Base-by-base conservation (phyloP, 2,113 vertebrate species). In the Chunga burmeisteri region DNA sequence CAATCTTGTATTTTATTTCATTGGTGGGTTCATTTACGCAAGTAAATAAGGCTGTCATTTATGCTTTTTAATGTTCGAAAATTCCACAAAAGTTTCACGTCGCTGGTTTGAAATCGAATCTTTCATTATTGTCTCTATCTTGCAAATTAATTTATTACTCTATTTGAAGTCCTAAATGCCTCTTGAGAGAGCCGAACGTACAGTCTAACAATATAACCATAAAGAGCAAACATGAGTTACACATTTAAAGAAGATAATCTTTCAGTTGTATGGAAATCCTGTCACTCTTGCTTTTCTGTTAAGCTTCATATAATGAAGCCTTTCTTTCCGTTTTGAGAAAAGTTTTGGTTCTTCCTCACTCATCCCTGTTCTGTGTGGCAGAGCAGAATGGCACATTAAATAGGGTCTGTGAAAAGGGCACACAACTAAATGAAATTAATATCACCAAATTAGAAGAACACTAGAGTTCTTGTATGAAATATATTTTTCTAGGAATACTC, bases 221-320 rank as follows among this genome's bases (percentile, higher is more conserved):
- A 84, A 95, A 97, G 89, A 98, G 81, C 90, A 86, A 96, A 97
- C 89, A 94, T 58, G 84, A 96, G 96, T 95, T 96, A 93, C 83
- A 97, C 93, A 88, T 92, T 90, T 96, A 97, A 98, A 97, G 94
- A 93, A 95, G 81, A 95, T 98, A 94, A 96, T 97, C 86, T 98
- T 97, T 70, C 59, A 87, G 82, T 81, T 38, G 38, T 80, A 40
- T 40, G 86, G 94, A 97, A 97, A 97, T 88, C 78, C 96, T 90
- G 92, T 97, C 94, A 82, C 94, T 98, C 96, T 97, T 95, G 92
- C 88, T 97, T 95, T 96, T 96, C 68, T 91, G 42, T 81, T 97
- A 97, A 97, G 83, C 81, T 90, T 94, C 62, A 55, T 92, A 71
- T 87, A 77, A 92, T 73, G 87, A 88, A 92, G 50, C 50, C 25